phyloP scores from a whole-genome alignment of 1,140 invertebrate genomes.

The Rhyacophila brunnea region DNA sequence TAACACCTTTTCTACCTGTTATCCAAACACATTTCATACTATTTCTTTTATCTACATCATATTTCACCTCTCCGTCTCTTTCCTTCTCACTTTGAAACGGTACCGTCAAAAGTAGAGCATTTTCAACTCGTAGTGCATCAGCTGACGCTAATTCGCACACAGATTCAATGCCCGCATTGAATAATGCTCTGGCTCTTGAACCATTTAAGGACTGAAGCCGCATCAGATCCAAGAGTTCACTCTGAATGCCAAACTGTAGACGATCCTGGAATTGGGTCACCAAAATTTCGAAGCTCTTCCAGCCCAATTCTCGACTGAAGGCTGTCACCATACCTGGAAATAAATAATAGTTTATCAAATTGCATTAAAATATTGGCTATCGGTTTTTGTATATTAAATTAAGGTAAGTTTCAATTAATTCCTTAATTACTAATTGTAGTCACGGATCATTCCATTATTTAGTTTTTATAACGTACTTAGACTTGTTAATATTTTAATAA shows the following conservation, averaged over 20 bases:
- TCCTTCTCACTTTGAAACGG: constrained; percentile 84
- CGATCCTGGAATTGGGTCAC: constrained; percentile 91
- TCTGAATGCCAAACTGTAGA: constrained; percentile 90
- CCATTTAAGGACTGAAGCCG: constrained; percentile 82
- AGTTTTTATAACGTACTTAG: too few relatives aligned
- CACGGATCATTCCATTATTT: too few relatives aligned
- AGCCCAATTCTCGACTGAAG: constrained; percentile 91
- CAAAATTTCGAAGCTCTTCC: constrained; percentile 86
- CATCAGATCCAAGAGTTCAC: constrained; percentile 90
- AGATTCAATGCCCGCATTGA: constrained; percentile 78
- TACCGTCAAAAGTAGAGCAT: constrained; percentile 71
- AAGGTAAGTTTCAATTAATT: too few relatives aligned
- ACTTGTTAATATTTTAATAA: too few relatives aligned
- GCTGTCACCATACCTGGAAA: constrained; percentile 83
- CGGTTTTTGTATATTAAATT: too few relatives aligned
- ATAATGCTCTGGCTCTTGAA: constrained; percentile 79
- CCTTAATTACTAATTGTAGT: too few relatives aligned
- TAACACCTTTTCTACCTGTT: constrained; percentile 77
- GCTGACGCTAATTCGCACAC: constrained; percentile 77
- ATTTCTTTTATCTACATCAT: constrained; percentile 66
- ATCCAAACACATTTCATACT: constrained; percentile 76
- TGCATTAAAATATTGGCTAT: too few relatives aligned
- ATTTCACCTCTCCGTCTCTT: constrained; percentile 66
- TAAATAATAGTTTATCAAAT: too few relatives aligned
- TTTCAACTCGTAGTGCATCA: constrained; percentile 67